These are phyloP conservation scores for Laothoe populi DNA, from an alignment of 2,888 invertebrate genomes.

Conservation along the genomic window DNA sequence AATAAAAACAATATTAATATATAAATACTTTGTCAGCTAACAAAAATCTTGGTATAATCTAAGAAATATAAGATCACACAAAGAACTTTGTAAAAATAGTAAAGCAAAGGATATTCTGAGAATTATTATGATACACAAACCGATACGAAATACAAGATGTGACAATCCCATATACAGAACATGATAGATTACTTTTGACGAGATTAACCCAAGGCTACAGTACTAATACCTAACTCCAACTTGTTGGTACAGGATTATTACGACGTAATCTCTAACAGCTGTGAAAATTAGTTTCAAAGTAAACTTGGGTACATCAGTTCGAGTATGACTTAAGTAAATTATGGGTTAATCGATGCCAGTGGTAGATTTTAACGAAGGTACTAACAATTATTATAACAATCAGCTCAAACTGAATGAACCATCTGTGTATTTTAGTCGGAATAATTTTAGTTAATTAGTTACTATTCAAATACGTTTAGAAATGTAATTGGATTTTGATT, in stretches of 20 bases:
- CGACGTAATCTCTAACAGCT: slow-evolving; percentile 44
- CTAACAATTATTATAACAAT: slow-evolving; percentile 33
- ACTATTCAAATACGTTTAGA: slow-evolving; percentile 1
- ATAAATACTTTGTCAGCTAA: no score
- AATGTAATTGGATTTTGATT: not conserved
- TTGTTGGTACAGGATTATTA: slow-evolving; percentile 35
- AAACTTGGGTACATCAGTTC: slow-evolving; percentile 42
- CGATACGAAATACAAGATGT: not conserved
- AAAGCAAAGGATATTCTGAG: no score
- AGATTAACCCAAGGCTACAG: not conserved
- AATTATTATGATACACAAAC: no score
- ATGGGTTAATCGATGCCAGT: slow-evolving; percentile 42
- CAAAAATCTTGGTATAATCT: no score
- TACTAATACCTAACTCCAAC: slow-evolving; percentile 23
- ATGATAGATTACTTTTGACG: slow-evolving; percentile 10
- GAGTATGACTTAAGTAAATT: slow-evolving; percentile 42
- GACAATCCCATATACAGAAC: not conserved
- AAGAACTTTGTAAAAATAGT: no score
- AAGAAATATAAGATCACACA: no score
- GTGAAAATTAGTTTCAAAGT: slow-evolving; percentile 48
- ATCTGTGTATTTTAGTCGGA: not conserved
- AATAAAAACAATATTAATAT: no score
- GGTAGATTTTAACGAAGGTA: slow-evolving; percentile 34
- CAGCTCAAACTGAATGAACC: slow-evolving; percentile 36
- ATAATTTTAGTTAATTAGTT: not conserved